Evolutionary conservation across 2,797 vertebrate genomes (phyloP).

Genomic region (Columba guinea): DNA sequence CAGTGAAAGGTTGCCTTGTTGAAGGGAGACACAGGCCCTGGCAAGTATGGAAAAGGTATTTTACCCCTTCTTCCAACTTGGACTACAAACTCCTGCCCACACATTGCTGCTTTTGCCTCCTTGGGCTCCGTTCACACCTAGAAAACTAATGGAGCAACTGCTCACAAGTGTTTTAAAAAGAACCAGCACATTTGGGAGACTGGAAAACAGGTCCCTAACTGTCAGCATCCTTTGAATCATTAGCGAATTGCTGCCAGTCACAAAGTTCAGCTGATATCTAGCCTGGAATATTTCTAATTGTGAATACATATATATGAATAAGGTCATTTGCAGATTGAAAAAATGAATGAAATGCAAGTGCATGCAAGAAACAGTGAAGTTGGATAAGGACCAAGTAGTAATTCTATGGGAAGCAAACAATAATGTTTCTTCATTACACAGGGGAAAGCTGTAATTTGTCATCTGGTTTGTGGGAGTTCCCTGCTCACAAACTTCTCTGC

Average conservation of each 20-base stretch:
- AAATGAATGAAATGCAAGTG: background rate
- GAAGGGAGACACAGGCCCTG: background rate
- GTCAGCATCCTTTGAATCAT: background rate
- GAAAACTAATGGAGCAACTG: background rate
- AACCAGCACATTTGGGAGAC: background rate
- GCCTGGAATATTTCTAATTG: background rate
- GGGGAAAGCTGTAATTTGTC: constrained; percentile 25
- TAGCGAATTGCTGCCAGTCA: background rate
- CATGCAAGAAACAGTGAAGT: background rate
- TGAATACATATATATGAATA: background rate
- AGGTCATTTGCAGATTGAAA: background rate
- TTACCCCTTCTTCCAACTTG: background rate
- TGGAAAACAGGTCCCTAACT: background rate
- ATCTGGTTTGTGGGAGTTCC: constrained; percentile 21
- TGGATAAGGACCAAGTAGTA: constrained; percentile 5
- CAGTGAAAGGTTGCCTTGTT: background rate
- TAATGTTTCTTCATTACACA: background rate
- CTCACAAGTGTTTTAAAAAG: background rate
- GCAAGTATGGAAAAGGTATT: background rate
- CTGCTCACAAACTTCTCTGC: background rate
- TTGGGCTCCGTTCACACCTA: background rate
- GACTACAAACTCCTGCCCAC: background rate
- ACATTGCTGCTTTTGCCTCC: background rate
- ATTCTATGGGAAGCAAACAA: background rate
- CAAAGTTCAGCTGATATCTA: background rate